These are phyloP conservation scores for Bubo bubo DNA, from an alignment of 2,113 vertebrate species.

Conservation along the genomic window DNA sequence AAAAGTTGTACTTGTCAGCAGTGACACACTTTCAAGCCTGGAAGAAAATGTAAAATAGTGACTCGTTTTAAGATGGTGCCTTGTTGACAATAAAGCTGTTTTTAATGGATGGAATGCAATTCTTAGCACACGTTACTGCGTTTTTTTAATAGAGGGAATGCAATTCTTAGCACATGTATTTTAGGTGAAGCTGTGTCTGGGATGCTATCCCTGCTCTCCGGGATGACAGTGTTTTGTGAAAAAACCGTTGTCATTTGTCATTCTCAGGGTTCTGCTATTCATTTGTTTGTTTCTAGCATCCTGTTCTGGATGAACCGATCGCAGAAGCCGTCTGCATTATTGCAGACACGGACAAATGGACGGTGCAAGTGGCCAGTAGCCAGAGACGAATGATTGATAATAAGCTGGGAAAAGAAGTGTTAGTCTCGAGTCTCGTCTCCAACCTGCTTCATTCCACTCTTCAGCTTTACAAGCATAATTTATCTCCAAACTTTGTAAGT, in stretches of 20 bases:
- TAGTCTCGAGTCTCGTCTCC: constrained; percentile 95
- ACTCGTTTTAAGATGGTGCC: neutral
- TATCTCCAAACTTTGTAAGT: constrained; percentile 97
- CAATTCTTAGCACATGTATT: accelerated
- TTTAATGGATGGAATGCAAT: neutral
- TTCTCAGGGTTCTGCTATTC: neutral
- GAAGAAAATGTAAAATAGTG: neutral
- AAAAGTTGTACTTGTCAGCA: neutral
- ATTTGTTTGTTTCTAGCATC: constrained; percentile 81
- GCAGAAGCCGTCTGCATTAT: constrained; percentile 98
- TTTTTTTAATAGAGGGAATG: neutral
- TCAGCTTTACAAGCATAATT: constrained; percentile 95
- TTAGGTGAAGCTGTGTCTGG: neutral
- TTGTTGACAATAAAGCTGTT: neutral
- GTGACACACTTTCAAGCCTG: neutral
- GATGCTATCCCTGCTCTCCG: accelerated
- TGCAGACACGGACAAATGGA: constrained; percentile 97
- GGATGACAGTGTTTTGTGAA: neutral
- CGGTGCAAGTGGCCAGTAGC: constrained; percentile 96
- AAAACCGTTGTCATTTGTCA: accelerated
- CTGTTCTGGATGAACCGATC: constrained; percentile 96
- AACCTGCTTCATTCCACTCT: constrained; percentile 94
- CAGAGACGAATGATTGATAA: constrained; percentile 90
- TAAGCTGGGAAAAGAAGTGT: constrained; percentile 93
- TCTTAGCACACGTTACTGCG: neutral